Evolutionary conservation across 2,113 vertebrate genomes (phyloP).

Genomic region (Halichoerus grypus): DNA sequence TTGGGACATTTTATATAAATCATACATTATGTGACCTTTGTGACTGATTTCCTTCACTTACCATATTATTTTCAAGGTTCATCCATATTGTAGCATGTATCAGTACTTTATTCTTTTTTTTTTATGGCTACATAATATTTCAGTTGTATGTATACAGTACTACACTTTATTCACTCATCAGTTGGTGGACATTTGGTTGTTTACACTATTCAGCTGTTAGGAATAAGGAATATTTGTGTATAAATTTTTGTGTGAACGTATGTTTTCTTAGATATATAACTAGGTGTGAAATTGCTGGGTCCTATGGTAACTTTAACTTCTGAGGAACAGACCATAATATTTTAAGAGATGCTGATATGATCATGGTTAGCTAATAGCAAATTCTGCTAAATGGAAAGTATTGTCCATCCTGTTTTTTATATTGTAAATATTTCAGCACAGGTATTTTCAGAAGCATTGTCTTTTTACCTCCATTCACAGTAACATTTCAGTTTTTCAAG

Average conservation of each 20-base stretch:
- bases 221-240: not conserved
- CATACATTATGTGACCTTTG: not conserved
- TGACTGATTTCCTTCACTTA: not conserved
- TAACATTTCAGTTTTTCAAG: conserved; percentile 23
- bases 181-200: not conserved
- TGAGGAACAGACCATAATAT: not conserved
- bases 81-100: not conserved
- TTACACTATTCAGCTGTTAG: not conserved
- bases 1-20: not conserved
- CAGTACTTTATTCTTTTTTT: not conserved
- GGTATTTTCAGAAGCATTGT: not conserved
- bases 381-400: conserved; percentile 22
- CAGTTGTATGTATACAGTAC: not conserved
- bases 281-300: not conserved
- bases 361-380: not conserved
- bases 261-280: not conserved
- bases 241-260: not conserved
- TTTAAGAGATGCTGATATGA: not conserved
- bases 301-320: not conserved
- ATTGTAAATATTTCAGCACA: not conserved
- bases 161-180: not conserved
- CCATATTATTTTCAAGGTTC: not conserved
- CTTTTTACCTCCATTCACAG: not conserved
- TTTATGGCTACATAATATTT: not conserved
- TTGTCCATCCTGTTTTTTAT: not conserved